phyloP scores from a whole-genome alignment of 1,140 invertebrate species.

The Leptinotarsa lineolata region DNA sequence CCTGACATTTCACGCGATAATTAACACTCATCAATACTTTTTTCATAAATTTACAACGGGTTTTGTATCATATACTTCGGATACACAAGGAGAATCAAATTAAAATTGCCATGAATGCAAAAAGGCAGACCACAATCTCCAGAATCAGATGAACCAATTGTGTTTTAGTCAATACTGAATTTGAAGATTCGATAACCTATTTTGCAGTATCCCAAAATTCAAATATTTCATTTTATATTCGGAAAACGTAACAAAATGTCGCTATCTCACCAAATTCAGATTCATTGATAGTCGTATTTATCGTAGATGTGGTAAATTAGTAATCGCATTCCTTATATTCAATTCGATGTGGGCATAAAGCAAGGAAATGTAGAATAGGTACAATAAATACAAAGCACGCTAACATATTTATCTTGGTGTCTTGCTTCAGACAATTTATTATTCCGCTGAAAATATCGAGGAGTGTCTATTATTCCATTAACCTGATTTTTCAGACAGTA shows the following conservation, averaged over 20 bases:
- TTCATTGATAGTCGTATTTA: slow-evolving; percentile 1
- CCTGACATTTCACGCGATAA: too few relatives aligned
- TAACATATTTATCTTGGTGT: neutral
- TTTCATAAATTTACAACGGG: too few relatives aligned
- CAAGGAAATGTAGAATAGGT: neutral
- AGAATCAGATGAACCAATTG: too few relatives aligned
- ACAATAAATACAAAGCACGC: neutral
- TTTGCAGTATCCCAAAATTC: too few relatives aligned
- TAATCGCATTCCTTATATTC: neutral
- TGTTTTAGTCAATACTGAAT: too few relatives aligned
- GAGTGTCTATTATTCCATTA: slow-evolving; percentile 6
- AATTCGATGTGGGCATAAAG: neutral
- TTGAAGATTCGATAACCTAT: too few relatives aligned
- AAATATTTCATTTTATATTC: too few relatives aligned
- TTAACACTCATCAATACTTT: too few relatives aligned
- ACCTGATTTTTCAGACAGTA: neutral
- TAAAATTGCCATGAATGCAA: too few relatives aligned
- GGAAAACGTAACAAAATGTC: neutral
- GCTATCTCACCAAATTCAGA: neutral
- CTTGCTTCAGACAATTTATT: neutral
- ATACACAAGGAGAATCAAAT: too few relatives aligned
- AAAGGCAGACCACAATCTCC: too few relatives aligned
- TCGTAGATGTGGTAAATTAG: slow-evolving; percentile 3
- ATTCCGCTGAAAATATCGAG: neutral
- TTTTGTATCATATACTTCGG: too few relatives aligned